Conservation (phyloP, 2,888 invertebrate genomes). For the Zaprionus bogoriensis region DNA sequence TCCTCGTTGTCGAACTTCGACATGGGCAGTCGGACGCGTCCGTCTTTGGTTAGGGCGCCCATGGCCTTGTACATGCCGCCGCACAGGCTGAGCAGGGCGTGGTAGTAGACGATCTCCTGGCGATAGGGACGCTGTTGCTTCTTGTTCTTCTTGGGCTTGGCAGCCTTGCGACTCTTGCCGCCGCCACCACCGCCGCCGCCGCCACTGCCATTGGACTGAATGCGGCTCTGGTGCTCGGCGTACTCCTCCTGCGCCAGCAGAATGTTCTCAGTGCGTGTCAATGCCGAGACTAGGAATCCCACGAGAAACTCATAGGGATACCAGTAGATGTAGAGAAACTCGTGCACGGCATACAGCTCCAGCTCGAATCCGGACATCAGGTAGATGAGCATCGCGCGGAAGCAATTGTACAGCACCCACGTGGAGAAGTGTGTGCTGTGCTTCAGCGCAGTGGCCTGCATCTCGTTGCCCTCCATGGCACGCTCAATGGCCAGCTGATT, state of each 20-base stretch:
- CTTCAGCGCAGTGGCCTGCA: slow-evolving; percentile 89
- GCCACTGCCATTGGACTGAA: slow-evolving; percentile 49
- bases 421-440: slow-evolving; percentile 84
- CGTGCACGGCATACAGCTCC: slow-evolving; percentile 97
- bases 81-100: slow-evolving; percentile 96
- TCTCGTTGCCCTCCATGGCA: slow-evolving; percentile 88
- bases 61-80: slow-evolving; percentile 98
- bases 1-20: slow-evolving; percentile 96
- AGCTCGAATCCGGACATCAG: slow-evolving; percentile 96
- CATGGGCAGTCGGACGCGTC: slow-evolving; percentile 92
- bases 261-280: slow-evolving; percentile 94
- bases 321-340: slow-evolving; percentile 98
- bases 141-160: slow-evolving; percentile 83
- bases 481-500: slow-evolving; percentile 86
- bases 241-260: slow-evolving; percentile 89
- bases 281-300: slow-evolving; percentile 95
- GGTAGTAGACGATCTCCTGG: slow-evolving; percentile 93
- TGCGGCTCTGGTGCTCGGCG: slow-evolving; percentile 82
- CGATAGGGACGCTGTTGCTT: slow-evolving; percentile 89
- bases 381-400: slow-evolving; percentile 96
- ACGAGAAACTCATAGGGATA: slow-evolving; percentile 97
- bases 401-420: slow-evolving; percentile 97
- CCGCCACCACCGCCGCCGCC: slow-evolving; percentile 50
- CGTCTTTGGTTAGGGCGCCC: slow-evolving; percentile 93
- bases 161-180: slow-evolving; percentile 82